Conservation (phyloP, 2,113 vertebrate species). For the Aptenodytes forsteri region DNA sequence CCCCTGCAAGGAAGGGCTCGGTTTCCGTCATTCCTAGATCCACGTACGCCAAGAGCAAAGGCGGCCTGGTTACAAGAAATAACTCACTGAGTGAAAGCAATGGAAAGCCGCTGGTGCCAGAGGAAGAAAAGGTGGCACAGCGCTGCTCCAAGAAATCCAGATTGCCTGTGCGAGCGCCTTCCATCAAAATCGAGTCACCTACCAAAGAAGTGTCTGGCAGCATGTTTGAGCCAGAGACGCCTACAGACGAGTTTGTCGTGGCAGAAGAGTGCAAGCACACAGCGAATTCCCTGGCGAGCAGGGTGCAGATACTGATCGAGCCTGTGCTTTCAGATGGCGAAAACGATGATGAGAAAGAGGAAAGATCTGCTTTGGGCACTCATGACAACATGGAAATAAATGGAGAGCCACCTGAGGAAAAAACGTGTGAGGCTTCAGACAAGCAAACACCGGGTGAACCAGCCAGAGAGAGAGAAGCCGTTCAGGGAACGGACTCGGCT, state of each 20-base stretch:
- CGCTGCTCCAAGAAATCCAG: constrained; percentile 60
- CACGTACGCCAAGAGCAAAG: background rate
- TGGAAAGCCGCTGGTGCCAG: background rate
- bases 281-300: background rate
- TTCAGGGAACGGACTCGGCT: constrained; percentile 10
- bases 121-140: constrained; percentile 29
- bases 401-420: background rate
- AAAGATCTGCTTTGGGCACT: background rate
- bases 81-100: background rate
- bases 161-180: constrained; percentile 48
- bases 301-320: constrained; percentile 66
- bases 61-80: background rate
- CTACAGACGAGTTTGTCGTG: background rate
- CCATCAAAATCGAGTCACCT: background rate
- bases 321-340: constrained; percentile 53
- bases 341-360: background rate
- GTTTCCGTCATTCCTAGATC: background rate
- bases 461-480: background rate
- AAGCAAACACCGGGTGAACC: background rate
- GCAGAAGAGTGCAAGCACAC: background rate
- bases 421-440: background rate
- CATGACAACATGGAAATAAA: background rate
- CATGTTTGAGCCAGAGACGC: background rate
- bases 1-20: constrained; percentile 20
- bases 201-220: background rate